These are phyloP conservation scores for Anneissia japonica DNA, from an alignment of 35 echinoderm and acorn worm species.

Conservation along the genomic window DNA sequence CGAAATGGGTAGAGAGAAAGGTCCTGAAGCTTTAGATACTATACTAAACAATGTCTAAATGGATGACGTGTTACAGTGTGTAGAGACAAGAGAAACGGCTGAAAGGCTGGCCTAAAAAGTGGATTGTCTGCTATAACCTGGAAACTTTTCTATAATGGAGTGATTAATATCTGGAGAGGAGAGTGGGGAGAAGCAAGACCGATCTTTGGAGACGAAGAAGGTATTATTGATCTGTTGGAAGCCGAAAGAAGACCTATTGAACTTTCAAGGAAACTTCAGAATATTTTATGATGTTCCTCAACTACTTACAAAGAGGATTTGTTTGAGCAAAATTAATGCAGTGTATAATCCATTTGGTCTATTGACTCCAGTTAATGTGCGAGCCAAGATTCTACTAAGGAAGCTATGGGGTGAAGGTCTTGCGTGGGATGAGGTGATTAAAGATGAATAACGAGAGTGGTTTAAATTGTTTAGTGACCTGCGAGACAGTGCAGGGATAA, in stretches of 20 bases:
- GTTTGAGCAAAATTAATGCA: constrained; percentile 19
- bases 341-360: constrained; percentile 35
- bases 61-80: constrained; percentile 10
- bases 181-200: neutral
- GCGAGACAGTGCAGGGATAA: no score
- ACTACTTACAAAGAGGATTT: constrained; percentile 13
- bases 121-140: neutral
- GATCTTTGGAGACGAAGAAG: neutral
- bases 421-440: constrained; percentile 38
- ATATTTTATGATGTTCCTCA: constrained; percentile 11
- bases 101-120: no score
- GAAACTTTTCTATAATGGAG: neutral
- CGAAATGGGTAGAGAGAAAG: neutral
- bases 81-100: neutral
- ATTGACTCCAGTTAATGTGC: constrained; percentile 35
- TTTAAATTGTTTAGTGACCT: constrained; percentile 6
- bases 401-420: constrained; percentile 39
- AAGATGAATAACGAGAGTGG: constrained; percentile 13
- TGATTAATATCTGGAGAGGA: neutral
- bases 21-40: neutral
- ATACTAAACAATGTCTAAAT: constrained; percentile 22
- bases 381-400: constrained; percentile 44
- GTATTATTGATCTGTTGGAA: neutral
- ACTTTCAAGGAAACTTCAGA: neutral
- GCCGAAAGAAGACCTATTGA: no score